These are phyloP conservation scores for Perccottus glenii DNA, from an alignment of 2,113 vertebrate genomes.

Conservation along the genomic window DNA sequence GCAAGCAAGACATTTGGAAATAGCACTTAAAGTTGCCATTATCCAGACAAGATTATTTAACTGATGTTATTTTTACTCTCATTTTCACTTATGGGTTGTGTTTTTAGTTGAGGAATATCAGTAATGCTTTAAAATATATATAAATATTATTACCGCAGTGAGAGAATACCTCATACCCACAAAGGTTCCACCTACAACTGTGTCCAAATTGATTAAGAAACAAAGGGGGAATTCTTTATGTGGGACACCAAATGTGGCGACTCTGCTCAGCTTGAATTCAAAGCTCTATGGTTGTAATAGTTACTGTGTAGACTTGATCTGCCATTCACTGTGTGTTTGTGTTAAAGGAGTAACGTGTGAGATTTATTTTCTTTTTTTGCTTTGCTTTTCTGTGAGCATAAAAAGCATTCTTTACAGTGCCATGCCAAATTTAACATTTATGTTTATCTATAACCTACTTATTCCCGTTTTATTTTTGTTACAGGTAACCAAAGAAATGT, in stretches of 20 bases:
- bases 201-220: conserved; percentile 72
- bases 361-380: conserved; percentile 61
- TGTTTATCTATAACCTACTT: conserved; percentile 62
- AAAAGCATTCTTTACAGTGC: conserved; percentile 74
- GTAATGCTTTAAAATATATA: conserved; percentile 79
- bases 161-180: conserved; percentile 84
- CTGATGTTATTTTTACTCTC: conserved; percentile 54
- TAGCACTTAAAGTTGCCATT: conserved; percentile 78
- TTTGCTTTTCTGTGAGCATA: conserved; percentile 64
- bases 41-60: conserved; percentile 72
- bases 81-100: conserved; percentile 62
- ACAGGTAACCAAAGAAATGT: conserved; percentile 87
- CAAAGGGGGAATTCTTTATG: conserved; percentile 70
- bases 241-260: conserved; percentile 78
- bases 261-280: conserved; percentile 74
- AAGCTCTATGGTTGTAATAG: conserved; percentile 76
- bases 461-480: conserved; percentile 82
- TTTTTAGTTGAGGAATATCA: conserved; percentile 77
- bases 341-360: conserved; percentile 76
- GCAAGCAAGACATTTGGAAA: conserved; percentile 74
- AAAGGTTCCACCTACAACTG: conserved; percentile 74
- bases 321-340: conserved; percentile 81
- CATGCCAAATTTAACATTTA: conserved; percentile 80
- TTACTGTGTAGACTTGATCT: conserved; percentile 76
- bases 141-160: conserved; percentile 76